A percentile compares a stretch with the other conserved stretches of the same genome.
Evolutionary conservation across 2,888 invertebrate genomes (phyloP).

Genomic region (Meteorus colon): DNA sequence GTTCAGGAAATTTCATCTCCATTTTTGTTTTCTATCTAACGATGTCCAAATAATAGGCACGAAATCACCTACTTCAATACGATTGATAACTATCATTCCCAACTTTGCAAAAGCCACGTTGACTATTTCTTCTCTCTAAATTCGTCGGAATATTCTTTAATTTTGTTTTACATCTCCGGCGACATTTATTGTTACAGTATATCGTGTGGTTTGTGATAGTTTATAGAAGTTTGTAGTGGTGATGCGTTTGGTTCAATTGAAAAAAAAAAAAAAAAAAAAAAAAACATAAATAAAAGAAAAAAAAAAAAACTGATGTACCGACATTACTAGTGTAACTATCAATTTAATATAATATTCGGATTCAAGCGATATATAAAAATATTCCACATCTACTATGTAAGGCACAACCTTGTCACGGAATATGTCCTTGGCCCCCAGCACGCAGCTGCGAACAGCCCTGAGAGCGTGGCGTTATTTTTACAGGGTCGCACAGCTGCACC

Average conservation of each 20-base stretch:
- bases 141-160: background rate
- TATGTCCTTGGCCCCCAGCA: conserved; percentile 21
- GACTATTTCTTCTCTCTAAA: background rate
- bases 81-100: conserved; percentile 22
- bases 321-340: background rate
- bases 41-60: conserved; percentile 18
- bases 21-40: conserved; percentile 32
- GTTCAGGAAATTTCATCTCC: conserved; percentile 38
- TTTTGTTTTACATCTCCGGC: conserved; percentile 1
- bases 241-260: background rate
- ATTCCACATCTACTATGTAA: conserved; percentile 1
- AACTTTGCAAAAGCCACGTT: conserved; percentile 1
- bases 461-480: conserved; percentile 10
- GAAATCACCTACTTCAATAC: conserved; percentile 16
- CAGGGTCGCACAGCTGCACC: conserved; percentile 2
- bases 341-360: background rate
- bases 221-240: background rate
- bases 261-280: too few species aligned
- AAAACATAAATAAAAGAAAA: too few species aligned
- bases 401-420: conserved; percentile 15
- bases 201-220: background rate
- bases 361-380: conserved; percentile 5
- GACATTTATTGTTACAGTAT: conserved; percentile 1
- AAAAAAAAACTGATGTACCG: background rate
- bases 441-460: background rate